Evolutionary conservation across 23 tunicate genomes (phyloP), one percentile per base, ranked within the genome.

Genomic region (Phallusia fumigata): DNA sequence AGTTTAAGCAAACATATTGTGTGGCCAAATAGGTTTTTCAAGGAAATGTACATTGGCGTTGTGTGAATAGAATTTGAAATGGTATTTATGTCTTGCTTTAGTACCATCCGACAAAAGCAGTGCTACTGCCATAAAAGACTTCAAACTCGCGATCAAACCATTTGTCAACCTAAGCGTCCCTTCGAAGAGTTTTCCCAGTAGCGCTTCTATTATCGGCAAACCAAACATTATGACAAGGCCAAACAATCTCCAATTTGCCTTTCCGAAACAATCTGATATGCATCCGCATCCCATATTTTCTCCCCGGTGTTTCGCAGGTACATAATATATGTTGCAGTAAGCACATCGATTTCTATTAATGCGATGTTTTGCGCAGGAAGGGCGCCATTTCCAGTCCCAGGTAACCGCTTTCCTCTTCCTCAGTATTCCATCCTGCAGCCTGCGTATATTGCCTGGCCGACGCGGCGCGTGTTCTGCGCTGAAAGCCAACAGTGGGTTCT

Each of bases 371-470:
- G 69, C 28, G 28, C 69, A 58, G 69, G 69, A 24, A 22, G 69
- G 3, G 15, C 8, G 28, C 69, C 69, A 24, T 58, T 58, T 13
- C 15, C 69, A 21, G 16, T 24, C 3, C 69, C 11, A 58, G 69
- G 69, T 11, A 58, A 13, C 28, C 69, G 69, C 3, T 58, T 58
- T 24, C 69, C 69, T 58, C 69, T 28, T 21, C 35, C 77, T 11
- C 77, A 33, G 34, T 74, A 85, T 65, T 85, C 88, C 26, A 50
- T 86, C 32, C 36, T 86, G 36, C 90, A 86, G 36, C 90, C 90
- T 3, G 90, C 90, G 5, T 86, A 86, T 65, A 86, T 86, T 35
- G 90, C 90, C 0, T 86, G 90, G 90, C 85, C 90, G 10, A 86
- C 90, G 22, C 36, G 84, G 11, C 73, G 81, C 26, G 65, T 80